A percentile compares a stretch with the other conserved stretches of the same genome.
phyloP scores from a whole-genome alignment of 1,140 invertebrate species.

The Apis mellifera region Amel_HAv3.1 CM009934.2:134001-134500 shows the following conservation, averaged over 20 bases:
- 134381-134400: not conserved
- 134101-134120: constrained; percentile 92
- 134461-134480: not conserved
- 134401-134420: not conserved
- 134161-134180: constrained; percentile 76
- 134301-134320: constrained; percentile 47
- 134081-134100: constrained; percentile 88
- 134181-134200: constrained; percentile 81
- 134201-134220: constrained; percentile 81
- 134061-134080: constrained; percentile 88
- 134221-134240: constrained; percentile 74
- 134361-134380: not conserved
- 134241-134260: constrained; percentile 71
- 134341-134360: not conserved
- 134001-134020: constrained; percentile 94
- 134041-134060: constrained; percentile 90
- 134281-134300: constrained; percentile 53
- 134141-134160: constrained; percentile 88
- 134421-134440: not conserved
- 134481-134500: not conserved
- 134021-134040: constrained; percentile 90
- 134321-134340: too few species aligned
- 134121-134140: constrained; percentile 89
- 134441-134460: not conserved
- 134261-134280: constrained; percentile 53